Evolutionary conservation across 2,797 vertebrate genomes (phyloP).

Genomic region (Pangasius krempfi): DNA sequence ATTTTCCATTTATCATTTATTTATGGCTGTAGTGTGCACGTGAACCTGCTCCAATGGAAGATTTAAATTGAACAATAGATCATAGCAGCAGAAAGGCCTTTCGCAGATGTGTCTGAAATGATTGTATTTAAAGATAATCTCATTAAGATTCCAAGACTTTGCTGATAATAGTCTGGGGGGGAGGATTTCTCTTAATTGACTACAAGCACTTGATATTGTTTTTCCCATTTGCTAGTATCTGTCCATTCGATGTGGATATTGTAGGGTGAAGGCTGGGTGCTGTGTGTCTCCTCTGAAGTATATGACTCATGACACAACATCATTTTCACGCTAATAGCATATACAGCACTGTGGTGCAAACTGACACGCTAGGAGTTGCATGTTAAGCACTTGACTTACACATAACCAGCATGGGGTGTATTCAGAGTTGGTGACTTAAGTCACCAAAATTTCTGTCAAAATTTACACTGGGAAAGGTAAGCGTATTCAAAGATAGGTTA

Average conservation of each 20-base stretch:
- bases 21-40: slow-evolving; percentile 19
- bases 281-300: not conserved
- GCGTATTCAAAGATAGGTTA: not conserved
- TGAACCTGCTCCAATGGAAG: slow-evolving; percentile 11
- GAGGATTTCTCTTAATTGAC: not conserved
- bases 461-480: not conserved
- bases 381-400: not conserved
- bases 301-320: slow-evolving; percentile 2
- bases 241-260: not conserved
- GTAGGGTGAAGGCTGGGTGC: not conserved
- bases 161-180: not conserved
- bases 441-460: not conserved
- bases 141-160: slow-evolving; percentile 2
- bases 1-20: slow-evolving; percentile 46
- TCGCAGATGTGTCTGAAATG: not conserved
- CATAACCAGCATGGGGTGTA: not conserved
- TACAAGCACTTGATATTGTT: not conserved
- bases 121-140: not conserved
- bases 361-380: not conserved
- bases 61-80: slow-evolving; percentile 37
- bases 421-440: not conserved
- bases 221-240: not conserved
- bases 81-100: slow-evolving; percentile 17
- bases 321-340: not conserved
- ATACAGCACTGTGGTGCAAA: not conserved